A percentile compares a stretch with the other conserved stretches of the same genome.
Evolutionary conservation across 2,113 vertebrate species (phyloP).

Genomic region (Macquaria australasica): DNA sequence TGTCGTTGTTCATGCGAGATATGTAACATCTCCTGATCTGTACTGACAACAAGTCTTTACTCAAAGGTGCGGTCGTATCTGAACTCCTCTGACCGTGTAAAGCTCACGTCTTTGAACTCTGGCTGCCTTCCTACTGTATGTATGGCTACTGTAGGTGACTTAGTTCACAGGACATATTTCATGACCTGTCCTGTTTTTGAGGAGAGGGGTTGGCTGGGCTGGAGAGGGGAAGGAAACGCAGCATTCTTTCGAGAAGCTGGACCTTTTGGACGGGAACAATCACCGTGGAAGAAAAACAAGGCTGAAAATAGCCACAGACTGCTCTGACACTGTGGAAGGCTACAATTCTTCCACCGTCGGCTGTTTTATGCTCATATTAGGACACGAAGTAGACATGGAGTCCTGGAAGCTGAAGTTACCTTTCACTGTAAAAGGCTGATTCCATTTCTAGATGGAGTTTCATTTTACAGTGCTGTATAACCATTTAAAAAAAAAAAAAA

Average conservation of each 20-base stretch:
- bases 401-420: conserved; percentile 6
- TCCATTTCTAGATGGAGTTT: background rate
- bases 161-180: conserved; percentile 65
- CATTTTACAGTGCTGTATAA: background rate
- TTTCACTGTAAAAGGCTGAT: conserved; percentile 15
- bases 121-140: conserved; percentile 4
- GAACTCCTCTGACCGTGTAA: background rate
- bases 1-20: conserved; percentile 20
- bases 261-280: conserved; percentile 78
- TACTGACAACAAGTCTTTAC: conserved; percentile 19
- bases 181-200: conserved; percentile 66
- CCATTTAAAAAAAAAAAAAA: background rate
- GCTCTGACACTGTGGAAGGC: conserved; percentile 42
- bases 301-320: conserved; percentile 75
- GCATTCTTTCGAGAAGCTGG: conserved; percentile 79
- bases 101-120: conserved; percentile 38
- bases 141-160: conserved; percentile 39
- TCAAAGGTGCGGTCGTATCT: conserved; percentile 17
- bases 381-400: conserved; percentile 30
- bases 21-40: conserved; percentile 33
- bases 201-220: conserved; percentile 30
- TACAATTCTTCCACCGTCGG: conserved; percentile 29
- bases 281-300: conserved; percentile 74
- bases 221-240: conserved; percentile 77
- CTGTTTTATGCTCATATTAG: conserved; percentile 64